Evolutionary conservation across 2,113 vertebrate species (phyloP).

Genomic region (Siniperca knerii): DNA sequence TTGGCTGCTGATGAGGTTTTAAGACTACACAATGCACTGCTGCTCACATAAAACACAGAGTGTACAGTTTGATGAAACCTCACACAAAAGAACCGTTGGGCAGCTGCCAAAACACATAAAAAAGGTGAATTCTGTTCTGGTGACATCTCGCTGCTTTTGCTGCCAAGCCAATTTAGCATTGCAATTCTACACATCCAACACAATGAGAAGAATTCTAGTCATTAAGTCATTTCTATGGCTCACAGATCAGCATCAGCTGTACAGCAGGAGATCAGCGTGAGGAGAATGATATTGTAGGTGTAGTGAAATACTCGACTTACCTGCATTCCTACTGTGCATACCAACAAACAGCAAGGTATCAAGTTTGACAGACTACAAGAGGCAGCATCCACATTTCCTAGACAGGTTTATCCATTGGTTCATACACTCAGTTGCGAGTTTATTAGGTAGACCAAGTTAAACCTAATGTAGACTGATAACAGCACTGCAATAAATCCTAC

Average conservation of each 20-base stretch:
- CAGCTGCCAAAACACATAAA: slow-evolving; percentile 40
- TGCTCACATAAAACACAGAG: slow-evolving; percentile 34
- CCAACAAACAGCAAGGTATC: neutral
- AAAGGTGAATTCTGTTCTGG: slow-evolving; percentile 64
- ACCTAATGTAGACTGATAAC: neutral
- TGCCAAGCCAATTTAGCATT: slow-evolving; percentile 34
- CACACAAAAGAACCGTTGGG: slow-evolving; percentile 33
- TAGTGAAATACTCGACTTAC: slow-evolving; percentile 22
- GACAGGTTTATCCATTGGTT: neutral
- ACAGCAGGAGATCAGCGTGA: slow-evolving; percentile 2
- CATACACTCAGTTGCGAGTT: neutral
- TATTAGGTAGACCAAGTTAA: neutral
- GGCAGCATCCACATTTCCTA: neutral
- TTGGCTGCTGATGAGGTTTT: slow-evolving; percentile 50
- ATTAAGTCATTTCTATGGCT: slow-evolving; percentile 61
- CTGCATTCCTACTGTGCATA: slow-evolving; percentile 29
- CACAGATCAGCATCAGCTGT: slow-evolving; percentile 28
- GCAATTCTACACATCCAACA: slow-evolving; percentile 41
- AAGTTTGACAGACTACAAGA: slow-evolving; percentile 2
- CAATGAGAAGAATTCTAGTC: slow-evolving; percentile 67
- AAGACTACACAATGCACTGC: slow-evolving; percentile 5
- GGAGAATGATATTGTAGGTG: slow-evolving; percentile 9
- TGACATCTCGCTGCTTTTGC: slow-evolving; percentile 57
- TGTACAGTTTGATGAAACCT: slow-evolving; percentile 38
- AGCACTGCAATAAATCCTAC: neutral